A percentile compares a stretch with the other conserved stretches of the same genome.
These are phyloP conservation scores for Brachyhypopomus occidentalis DNA, from an alignment of 2,113 vertebrate genomes.

Conservation along the genomic window DNA sequence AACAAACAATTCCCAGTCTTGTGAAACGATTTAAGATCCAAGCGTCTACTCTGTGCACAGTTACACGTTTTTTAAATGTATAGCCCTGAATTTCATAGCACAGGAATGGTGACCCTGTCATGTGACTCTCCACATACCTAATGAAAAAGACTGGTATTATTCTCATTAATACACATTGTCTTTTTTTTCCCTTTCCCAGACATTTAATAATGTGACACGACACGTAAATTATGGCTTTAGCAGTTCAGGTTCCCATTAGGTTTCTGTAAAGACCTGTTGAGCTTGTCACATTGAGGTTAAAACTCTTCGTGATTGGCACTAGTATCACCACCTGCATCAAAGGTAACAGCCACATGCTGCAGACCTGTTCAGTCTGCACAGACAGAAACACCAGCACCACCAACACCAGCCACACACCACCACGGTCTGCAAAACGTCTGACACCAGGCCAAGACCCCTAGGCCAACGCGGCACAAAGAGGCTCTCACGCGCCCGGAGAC, in stretches of 20 bases:
- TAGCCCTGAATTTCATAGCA: not conserved
- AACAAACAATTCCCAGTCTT: not conserved
- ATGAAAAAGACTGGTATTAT: not conserved
- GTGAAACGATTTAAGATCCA: not conserved
- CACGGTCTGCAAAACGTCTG: conserved; percentile 10
- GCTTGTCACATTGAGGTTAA: conserved; percentile 29
- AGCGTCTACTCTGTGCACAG: too few relatives aligned
- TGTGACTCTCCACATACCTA: not conserved
- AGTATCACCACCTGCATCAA: conserved; percentile 1
- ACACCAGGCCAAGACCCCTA: conserved; percentile 18
- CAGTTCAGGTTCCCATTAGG: conserved; percentile 30
- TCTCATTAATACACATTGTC: not conserved
- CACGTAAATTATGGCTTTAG: conserved; percentile 9
- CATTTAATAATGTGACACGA: not conserved
- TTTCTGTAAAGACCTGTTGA: conserved; percentile 40
- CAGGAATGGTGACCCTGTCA: not conserved
- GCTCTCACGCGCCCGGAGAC: conserved; percentile 3
- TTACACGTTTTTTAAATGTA: too few relatives aligned
- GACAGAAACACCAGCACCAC: not conserved
- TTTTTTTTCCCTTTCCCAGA: not conserved
- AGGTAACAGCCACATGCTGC: not conserved
- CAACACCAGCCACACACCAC: not conserved
- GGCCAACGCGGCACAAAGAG: conserved; percentile 30
- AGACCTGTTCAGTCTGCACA: not conserved
- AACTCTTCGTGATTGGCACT: conserved; percentile 15